phyloP scores from a whole-genome alignment of 1,140 invertebrate genomes.

The Popillia japonica region DNA sequence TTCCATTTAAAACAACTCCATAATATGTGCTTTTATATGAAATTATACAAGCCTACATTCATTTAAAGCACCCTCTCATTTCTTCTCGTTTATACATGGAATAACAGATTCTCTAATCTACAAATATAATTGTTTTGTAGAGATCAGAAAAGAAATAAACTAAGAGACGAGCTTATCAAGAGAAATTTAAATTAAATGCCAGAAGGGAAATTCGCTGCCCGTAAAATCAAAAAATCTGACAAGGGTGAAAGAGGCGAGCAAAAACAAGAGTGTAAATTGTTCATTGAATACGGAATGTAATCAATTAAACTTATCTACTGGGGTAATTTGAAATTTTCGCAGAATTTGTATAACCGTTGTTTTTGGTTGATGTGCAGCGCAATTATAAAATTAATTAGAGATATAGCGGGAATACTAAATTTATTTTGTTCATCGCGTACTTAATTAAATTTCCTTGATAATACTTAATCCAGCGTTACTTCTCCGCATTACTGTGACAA shows the following conservation, averaged over 20 bases:
- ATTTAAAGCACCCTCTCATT: background rate
- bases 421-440: background rate
- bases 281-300: conserved; percentile 33
- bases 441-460: background rate
- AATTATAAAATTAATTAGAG: conserved; percentile 33
- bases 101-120: conserved; percentile 15
- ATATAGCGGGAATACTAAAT: background rate
- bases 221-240: conserved; percentile 31
- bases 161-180: conserved; percentile 22
- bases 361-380: conserved; percentile 8
- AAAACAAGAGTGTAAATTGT: conserved; percentile 33
- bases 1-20: no score
- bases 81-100: background rate
- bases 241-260: background rate
- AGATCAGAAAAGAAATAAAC: conserved; percentile 18
- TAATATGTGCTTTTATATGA: no score
- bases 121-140: conserved; percentile 32
- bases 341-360: conserved; percentile 22
- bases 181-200: conserved; percentile 33
- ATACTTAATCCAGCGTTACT: background rate
- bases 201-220: conserved; percentile 3
- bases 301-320: conserved; percentile 33
- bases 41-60: background rate
- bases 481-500: background rate
- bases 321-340: conserved; percentile 17